These are phyloP conservation scores for Polyommatus iphigenia DNA, from an alignment of 2,888 invertebrate species.

Conservation along the genomic window DNA sequence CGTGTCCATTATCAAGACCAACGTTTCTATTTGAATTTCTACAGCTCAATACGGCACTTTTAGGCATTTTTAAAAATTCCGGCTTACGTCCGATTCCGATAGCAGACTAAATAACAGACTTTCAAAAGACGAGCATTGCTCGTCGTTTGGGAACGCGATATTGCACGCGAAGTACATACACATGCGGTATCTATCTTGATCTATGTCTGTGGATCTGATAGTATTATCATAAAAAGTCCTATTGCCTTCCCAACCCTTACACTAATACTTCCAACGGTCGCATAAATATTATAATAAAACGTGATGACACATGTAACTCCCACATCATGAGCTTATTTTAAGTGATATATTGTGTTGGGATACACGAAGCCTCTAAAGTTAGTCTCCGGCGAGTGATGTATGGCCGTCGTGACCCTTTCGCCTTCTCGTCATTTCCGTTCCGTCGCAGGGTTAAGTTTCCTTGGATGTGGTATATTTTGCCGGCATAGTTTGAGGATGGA, in stretches of 20 bases:
- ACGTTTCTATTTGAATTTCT: too few relatives aligned
- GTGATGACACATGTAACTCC: constrained; percentile 29
- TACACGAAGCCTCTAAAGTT: constrained; percentile 39
- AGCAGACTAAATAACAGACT: too few relatives aligned
- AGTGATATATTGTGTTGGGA: constrained; percentile 37
- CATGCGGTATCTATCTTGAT: too few relatives aligned
- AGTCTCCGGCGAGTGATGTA: constrained; percentile 48
- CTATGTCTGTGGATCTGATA: too few relatives aligned
- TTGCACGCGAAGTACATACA: too few relatives aligned
- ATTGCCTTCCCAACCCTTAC: neutral
- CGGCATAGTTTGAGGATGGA: neutral
- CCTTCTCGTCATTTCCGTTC: constrained; percentile 52
- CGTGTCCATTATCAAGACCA: too few relatives aligned
- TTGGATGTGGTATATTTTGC: neutral
- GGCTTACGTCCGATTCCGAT: too few relatives aligned
- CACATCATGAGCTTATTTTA: constrained; percentile 32
- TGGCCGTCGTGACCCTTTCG: constrained; percentile 48
- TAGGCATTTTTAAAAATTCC: too few relatives aligned
- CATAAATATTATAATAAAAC: constrained; percentile 27
- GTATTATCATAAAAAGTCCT: too few relatives aligned
- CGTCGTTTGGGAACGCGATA: too few relatives aligned
- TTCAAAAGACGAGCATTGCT: too few relatives aligned
- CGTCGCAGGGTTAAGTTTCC: neutral
- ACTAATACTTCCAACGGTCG: neutral
- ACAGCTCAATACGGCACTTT: too few relatives aligned